Base-by-base conservation (phyloP, 1,140 invertebrate species). In the Zaprionus gabonicus region DNA sequence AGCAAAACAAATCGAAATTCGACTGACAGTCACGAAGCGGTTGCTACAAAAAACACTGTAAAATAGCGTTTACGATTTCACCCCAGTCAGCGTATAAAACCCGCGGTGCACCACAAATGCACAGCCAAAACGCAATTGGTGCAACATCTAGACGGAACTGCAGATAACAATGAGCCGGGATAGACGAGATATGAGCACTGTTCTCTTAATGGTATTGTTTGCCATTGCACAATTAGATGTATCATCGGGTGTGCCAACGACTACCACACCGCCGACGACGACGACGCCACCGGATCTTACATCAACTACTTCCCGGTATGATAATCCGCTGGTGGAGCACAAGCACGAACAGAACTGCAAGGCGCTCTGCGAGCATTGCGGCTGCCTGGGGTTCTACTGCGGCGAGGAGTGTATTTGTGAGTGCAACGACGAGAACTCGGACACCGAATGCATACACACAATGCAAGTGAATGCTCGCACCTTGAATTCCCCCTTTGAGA, bases 321-420 rank as follows among this genome's bases (percentile, higher is more conserved):
- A 41, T 4, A 84, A 88, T 72, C 83, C 87, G 7, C 56, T 81
- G 1, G 62, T 63, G 7, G 90, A 91, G 28, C 46, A 71, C 1
- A 82, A 92, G 36, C 76, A 88, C 6, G 87, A 78, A 27, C 36
- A 64, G 20, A 92, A 91, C 53, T 93, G 92, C 55, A 92, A 92
- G 55, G 73, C 91, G 2, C 70, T 93, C 1, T 93, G 92, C 34
- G 82, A 84, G 58, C 81, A 91, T 6, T 93, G 92, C 56, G 85
- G 91, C 3, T 93, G 92, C 63, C 34, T 91, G 51, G 91, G 91
- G 6, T 93, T 92, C 74, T 93, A 93, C 56, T 93, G 92, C 15
- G 92, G 91, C 0, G 92, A 93, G 63, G 91, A 93, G 68, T 93
- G 92, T 46, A 84, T 93, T 6, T 93, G 92, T 59, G 92, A 93